phyloP scores from a whole-genome alignment of 2,113 vertebrate species.

The Oreochromis aureus region DNA sequence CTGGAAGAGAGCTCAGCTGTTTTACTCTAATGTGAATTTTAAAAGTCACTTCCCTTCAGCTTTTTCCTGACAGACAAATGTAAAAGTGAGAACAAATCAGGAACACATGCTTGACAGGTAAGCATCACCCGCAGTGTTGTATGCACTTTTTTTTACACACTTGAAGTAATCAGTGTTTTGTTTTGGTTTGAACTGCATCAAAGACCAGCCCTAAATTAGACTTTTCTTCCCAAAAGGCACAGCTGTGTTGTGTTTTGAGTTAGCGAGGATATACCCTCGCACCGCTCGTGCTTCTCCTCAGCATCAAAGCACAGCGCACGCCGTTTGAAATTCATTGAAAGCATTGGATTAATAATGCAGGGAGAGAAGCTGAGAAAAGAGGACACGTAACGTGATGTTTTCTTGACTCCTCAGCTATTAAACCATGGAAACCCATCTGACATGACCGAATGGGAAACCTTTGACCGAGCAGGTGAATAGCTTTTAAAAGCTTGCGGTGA shows the following conservation, averaged over 20 bases:
- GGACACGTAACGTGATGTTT: slow-evolving; percentile 23
- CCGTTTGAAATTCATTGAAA: slow-evolving; percentile 71
- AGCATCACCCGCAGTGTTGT: neutral
- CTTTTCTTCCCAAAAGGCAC: slow-evolving; percentile 9
- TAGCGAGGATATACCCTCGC: neutral
- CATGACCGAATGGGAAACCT: slow-evolving; percentile 34
- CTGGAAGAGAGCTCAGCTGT: neutral
- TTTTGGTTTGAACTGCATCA: slow-evolving; percentile 7
- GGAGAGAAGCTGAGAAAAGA: slow-evolving; percentile 41
- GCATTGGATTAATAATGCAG: slow-evolving; percentile 69
- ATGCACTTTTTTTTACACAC: neutral
- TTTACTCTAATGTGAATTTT: neutral
- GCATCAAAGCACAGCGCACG: slow-evolving; percentile 60
- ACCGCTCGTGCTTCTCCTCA: neutral
- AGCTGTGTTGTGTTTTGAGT: slow-evolving; percentile 14
- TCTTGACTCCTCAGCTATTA: slow-evolving; percentile 39
- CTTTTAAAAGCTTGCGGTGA: slow-evolving; percentile 17
- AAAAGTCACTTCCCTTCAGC: neutral
- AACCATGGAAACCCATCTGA: slow-evolving; percentile 35
- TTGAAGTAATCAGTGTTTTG: neutral
- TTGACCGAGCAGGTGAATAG: neutral
- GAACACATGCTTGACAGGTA: slow-evolving; percentile 4
- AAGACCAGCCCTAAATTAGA: slow-evolving; percentile 30
- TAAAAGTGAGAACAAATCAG: neutral
- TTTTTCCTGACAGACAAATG: slow-evolving; percentile 10